These are phyloP conservation scores for Noctuana brunneofusca DNA, from an alignment of 2,888 invertebrate species.

Conservation along the genomic window DNA sequence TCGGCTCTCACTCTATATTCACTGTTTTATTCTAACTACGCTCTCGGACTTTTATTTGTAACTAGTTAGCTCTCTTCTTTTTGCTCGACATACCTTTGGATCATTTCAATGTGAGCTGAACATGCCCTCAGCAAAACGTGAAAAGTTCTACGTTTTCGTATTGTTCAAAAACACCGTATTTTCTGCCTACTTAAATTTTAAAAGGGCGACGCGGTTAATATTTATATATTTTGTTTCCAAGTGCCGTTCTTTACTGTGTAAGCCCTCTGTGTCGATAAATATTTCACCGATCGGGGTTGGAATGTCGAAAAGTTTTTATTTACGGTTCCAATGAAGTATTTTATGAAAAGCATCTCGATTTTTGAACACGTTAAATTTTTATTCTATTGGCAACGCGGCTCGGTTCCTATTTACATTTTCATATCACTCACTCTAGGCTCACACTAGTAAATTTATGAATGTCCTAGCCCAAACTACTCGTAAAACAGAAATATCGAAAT, in stretches of 20 bases:
- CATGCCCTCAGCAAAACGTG: conserved; percentile 4
- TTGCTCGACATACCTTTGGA: conserved; percentile 10
- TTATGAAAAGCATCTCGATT: conserved; percentile 19
- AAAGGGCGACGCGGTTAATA: conserved; percentile 14
- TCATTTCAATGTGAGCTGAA: conserved; percentile 18
- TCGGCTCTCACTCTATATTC: conserved; percentile 52
- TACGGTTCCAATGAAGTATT: conserved; percentile 10
- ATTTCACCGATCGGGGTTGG: conserved; percentile 28
- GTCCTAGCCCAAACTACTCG: conserved; percentile 36
- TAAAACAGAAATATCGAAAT: conserved; percentile 35
- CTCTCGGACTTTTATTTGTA: conserved; percentile 25
- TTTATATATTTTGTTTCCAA: conserved; percentile 25
- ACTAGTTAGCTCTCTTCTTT: conserved; percentile 26
- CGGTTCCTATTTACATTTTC: conserved; percentile 34
- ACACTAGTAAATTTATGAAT: conserved; percentile 43
- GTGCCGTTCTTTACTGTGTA: conserved; percentile 25
- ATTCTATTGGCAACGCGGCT: conserved; percentile 27
- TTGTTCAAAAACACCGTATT: conserved; percentile 7
- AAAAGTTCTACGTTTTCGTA: conserved; percentile 2
- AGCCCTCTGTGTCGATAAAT: conserved; percentile 30
- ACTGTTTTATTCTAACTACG: conserved; percentile 45
- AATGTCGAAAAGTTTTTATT: conserved; percentile 31
- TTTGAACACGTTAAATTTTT: conserved; percentile 27
- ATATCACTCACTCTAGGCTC: conserved; percentile 40
- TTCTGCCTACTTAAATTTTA: conserved; percentile 18